These are phyloP conservation scores for Bubalus kerabau DNA, from an alignment of 2,113 vertebrate genomes.

Conservation along the genomic window DNA sequence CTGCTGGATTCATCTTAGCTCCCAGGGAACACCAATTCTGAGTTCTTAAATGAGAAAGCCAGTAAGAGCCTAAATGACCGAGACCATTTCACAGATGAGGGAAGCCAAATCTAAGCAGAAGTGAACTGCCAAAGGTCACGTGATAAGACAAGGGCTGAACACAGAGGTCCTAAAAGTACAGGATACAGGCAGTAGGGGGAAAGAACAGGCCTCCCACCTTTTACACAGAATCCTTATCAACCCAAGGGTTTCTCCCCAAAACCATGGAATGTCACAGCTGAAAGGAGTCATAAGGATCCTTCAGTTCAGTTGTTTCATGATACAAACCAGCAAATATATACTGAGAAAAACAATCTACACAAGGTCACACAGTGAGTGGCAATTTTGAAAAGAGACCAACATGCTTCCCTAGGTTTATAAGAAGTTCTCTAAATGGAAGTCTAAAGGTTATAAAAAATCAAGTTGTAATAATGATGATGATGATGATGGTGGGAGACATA, in stretches of 20 bases:
- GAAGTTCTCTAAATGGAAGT: background rate
- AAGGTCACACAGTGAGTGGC: background rate
- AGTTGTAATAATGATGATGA: background rate
- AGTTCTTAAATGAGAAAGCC: background rate
- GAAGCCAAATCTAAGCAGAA: background rate
- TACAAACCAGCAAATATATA: background rate
- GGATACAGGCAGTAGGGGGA: background rate
- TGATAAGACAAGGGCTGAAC: background rate
- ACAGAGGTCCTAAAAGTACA: background rate
- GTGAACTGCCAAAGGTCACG: background rate
- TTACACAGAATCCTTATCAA: background rate
- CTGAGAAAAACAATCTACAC: background rate
- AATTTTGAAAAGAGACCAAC: background rate
- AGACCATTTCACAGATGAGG: background rate
- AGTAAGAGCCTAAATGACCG: background rate
- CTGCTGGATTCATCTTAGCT: background rate
- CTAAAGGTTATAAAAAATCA: background rate
- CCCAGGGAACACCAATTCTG: background rate
- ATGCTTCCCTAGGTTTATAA: background rate
- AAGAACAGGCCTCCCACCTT: background rate
- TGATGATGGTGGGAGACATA: background rate
- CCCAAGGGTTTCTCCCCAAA: background rate
- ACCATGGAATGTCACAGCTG: background rate
- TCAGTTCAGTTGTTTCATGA: background rate
- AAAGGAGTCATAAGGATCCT: background rate